These are phyloP conservation scores for Ceyx melanurus DNA, from an alignment of 2,113 vertebrate genomes.

Conservation along the genomic window DNA sequence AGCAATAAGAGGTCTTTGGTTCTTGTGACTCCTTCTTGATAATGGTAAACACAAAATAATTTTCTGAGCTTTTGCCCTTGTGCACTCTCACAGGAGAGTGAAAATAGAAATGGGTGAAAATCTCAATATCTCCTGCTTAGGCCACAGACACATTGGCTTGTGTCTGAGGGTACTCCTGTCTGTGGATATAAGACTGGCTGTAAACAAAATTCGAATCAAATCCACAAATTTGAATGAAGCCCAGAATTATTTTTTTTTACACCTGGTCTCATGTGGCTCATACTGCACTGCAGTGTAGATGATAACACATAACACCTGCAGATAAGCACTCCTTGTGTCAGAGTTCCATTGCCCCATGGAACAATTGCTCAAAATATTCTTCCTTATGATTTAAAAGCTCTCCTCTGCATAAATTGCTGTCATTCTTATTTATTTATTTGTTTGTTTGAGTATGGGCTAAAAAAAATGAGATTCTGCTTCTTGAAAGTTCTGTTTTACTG, in stretches of 20 bases:
- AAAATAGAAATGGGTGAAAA: background rate
- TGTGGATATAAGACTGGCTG: background rate
- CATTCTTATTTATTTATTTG: too few relatives aligned
- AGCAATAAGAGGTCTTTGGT: background rate
- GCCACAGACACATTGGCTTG: too few relatives aligned
- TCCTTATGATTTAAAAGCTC: background rate
- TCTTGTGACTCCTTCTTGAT: background rate
- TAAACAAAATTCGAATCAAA: slow-evolving; percentile 1
- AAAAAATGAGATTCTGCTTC: slow-evolving; percentile 25
- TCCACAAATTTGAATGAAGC: background rate
- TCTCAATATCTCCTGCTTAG: background rate
- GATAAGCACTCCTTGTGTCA: background rate
- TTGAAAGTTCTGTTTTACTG: slow-evolving; percentile 26
- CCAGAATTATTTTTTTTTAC: background rate
- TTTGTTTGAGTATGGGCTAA: background rate
- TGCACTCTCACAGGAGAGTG: background rate
- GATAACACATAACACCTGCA: background rate
- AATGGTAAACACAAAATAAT: background rate
- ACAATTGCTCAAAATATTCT: background rate
- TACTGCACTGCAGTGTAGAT: background rate
- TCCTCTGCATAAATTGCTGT: background rate
- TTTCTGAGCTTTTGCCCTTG: background rate
- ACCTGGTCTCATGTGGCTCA: background rate
- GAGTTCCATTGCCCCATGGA: background rate
- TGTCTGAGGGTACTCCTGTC: background rate